Conservation (phyloP, 1,140 invertebrate genomes). For the Orius insidiosus region DNA sequence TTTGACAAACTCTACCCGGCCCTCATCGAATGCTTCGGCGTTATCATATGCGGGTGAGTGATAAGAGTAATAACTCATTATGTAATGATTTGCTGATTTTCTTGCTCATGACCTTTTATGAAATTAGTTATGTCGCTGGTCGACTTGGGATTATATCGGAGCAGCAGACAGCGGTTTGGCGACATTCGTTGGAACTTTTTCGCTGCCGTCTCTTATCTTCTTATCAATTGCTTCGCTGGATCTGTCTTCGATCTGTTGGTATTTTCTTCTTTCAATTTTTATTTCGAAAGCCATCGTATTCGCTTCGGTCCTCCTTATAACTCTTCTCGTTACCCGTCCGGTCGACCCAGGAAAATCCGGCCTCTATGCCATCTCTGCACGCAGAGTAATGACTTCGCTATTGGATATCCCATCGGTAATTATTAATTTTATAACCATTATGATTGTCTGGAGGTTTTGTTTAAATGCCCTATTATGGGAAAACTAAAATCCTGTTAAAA, state of each 20-base stretch:
- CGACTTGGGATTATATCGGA: slow-evolving; percentile 66
- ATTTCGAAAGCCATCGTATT: slow-evolving; percentile 77
- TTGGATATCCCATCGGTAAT: slow-evolving; percentile 90
- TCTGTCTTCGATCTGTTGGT: slow-evolving; percentile 73
- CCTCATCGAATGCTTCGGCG: slow-evolving; percentile 75
- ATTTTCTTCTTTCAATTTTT: slow-evolving; percentile 68
- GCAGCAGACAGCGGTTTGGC: slow-evolving; percentile 77
- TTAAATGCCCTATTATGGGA: too few species aligned
- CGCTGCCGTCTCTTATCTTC: slow-evolving; percentile 82
- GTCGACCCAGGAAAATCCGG: slow-evolving; percentile 69
- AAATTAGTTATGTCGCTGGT: slow-evolving; percentile 85
- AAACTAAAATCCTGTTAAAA: too few species aligned
- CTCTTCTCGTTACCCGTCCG: slow-evolving; percentile 59
- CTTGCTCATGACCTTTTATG: slow-evolving; percentile 30
- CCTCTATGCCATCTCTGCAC: slow-evolving; percentile 85
- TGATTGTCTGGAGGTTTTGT: too few species aligned
- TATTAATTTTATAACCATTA: too few species aligned
- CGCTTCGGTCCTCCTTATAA: slow-evolving; percentile 59
- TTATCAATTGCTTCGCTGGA: slow-evolving; percentile 71
- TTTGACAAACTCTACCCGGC: slow-evolving; percentile 77
- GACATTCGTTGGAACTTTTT: slow-evolving; percentile 85
- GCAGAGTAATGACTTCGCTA: slow-evolving; percentile 95
- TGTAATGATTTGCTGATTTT: too few species aligned
- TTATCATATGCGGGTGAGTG: slow-evolving; percentile 75
- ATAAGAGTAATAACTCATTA: too few species aligned